Base-by-base conservation (phyloP, 2,888 invertebrate species). In the Euzophera pinguis region DNA sequence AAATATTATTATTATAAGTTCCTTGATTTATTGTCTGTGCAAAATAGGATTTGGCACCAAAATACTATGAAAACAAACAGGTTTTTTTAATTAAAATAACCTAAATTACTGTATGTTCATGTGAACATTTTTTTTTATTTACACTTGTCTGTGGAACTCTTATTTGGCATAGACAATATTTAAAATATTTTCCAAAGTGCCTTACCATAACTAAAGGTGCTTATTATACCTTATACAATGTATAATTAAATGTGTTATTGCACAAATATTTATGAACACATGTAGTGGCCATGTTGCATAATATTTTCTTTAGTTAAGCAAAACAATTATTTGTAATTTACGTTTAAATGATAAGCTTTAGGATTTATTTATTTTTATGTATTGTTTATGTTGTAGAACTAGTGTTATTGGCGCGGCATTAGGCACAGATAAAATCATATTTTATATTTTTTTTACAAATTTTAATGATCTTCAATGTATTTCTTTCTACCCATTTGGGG, bases 331-430 rank as follows among this genome's bases (percentile, higher is more conserved):
- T 57, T 57, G 56, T 48, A 60, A 55, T 55, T 54, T 55, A 52
- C 50, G 51, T 53, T 53, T 58, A 55, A 38, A 50, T 22, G 29
- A 56, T 32, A n/a, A 45, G 8, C 60, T 62, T 64, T 78, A 79
- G 73, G 38, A 59, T 68, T 79, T 83, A 81, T 73, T 81, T 79
- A 82, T 81, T 77, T 22, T 58, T 73, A 73, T 51, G 59, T 61
- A 63, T 75, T 29, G 73, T 74, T 82, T 86, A 84, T 84, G 84
- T 73, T 69, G 74, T 45, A 45, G 10, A 34, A 32, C 10, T 32
- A 3, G 14, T 45, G 32, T 32, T 45, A 45, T 32, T 13, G 32
- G 3, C 45, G 13, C 10, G 3, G 32, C n/a, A 14, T 45, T 45
- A 16, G 45, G 12, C 45, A 45, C 32, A 1, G 5, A 45, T 16